phyloP scores from a whole-genome alignment of 2,797 vertebrate genomes.

The Sebastiscus albofasciatus region DNA sequence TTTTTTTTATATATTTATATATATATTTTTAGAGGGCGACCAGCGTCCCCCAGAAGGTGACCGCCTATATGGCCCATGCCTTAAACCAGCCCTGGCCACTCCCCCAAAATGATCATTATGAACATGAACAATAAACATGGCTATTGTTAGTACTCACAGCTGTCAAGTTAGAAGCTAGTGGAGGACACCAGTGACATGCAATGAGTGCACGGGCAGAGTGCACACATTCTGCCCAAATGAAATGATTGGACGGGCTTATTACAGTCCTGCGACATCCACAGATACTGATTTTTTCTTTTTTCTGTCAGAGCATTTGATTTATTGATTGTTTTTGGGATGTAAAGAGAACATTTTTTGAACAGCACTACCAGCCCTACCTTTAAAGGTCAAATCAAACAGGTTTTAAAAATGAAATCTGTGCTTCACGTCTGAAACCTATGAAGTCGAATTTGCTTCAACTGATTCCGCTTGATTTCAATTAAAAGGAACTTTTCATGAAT shows the following conservation, averaged over 20 bases:
- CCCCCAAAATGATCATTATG: not conserved
- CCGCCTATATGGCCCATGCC: no score
- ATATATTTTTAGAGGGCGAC: no score
- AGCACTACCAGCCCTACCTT: not conserved
- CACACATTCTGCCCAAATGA: no score
- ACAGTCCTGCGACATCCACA: not conserved
- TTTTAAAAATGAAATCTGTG: not conserved
- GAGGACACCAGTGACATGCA: not conserved
- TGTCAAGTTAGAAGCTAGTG: not conserved
- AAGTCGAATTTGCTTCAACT: not conserved
- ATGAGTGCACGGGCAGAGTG: not conserved
- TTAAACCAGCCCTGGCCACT: not conserved
- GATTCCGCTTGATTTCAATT: conserved; percentile 1
- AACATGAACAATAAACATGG: not conserved
- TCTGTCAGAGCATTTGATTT: not conserved
- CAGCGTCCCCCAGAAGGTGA: no score
- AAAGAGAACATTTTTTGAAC: not conserved
- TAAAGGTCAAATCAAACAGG: not conserved
- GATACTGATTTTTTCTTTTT: no score
- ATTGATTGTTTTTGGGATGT: not conserved
- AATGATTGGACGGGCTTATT: not conserved
- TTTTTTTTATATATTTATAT: no score
- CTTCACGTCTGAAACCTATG: not conserved
- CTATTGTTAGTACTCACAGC: not conserved
- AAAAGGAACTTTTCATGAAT: not conserved